Base-by-base conservation (phyloP, 2,797 vertebrate genomes). In the Rhinophrynus dorsalis region DNA sequence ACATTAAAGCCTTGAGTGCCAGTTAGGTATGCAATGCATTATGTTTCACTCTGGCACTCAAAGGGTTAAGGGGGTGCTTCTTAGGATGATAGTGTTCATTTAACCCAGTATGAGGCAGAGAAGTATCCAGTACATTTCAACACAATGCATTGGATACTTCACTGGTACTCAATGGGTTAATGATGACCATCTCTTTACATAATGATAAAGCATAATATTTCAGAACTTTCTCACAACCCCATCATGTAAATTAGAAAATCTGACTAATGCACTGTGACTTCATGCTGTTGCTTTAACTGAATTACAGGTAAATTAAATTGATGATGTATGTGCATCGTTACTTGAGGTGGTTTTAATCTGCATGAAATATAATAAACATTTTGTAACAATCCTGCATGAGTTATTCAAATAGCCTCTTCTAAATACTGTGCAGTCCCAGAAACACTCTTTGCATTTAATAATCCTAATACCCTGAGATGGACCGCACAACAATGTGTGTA, bases 291-390 rank as follows among this genome's bases (percentile, higher is more conserved):
- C 74, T 6, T 32, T 32, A 65, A 40, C 52, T 15, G 72, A 68
- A 62, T 40, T 20, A 51, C 60, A 81, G 75, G 83, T 52, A 60
- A 81, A 78, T 81, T 78, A 82, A 78, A 80, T 74, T 76, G 68
- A 35, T 77, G 77, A 67, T 76, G 69, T 70, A 75, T 67, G 67
- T 77, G 59, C 62, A 74, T 68, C 81, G 74, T 74, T 40, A 38
- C n/a, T n/a, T 35, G 74, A 73, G 67, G 80, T 3, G 79, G 67
- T 11, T 61, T 63, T 44, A 62, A 40, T 79, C 82, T 74, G 60
- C 67, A 75, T 74, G 56, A 75, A 62, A 79, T 61, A 6, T 66
- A 66, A 79, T 78, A 58, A 68, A 45, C 30, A 64, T 72, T 72
- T 66, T 76, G 56, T 38, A 21, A 24, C 11, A 74, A 20, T 26